Evolutionary conservation across 2,113 vertebrate species (phyloP).

Genomic region (Pongo abelii): DNA sequence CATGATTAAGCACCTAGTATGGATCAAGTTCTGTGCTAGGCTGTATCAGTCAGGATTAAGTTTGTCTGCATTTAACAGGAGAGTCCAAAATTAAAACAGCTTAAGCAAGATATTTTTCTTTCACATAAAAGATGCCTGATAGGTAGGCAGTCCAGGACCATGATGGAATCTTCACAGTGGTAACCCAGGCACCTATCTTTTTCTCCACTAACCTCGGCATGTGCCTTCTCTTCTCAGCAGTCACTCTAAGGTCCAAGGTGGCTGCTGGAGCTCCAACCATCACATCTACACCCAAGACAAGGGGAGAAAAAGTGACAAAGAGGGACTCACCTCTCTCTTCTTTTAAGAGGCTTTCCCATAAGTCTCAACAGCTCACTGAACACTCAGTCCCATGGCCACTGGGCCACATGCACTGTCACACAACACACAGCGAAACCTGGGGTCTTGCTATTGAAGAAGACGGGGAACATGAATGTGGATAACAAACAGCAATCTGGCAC

Average conservation of each 20-base stretch:
- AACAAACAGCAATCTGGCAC: neutral
- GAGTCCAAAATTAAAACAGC: neutral
- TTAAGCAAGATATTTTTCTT: neutral
- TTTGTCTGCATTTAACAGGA: neutral
- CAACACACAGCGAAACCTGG: neutral
- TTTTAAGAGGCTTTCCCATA: neutral
- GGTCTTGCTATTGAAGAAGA: neutral
- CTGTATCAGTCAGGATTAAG: neutral
- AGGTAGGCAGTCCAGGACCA: neutral
- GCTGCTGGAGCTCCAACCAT: neutral
- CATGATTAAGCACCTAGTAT: too few relatives aligned
- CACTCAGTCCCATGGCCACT: fast-evolving
- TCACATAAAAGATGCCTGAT: neutral
- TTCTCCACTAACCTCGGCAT: neutral
- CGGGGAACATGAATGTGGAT: fast-evolving
- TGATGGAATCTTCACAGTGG: fast-evolving
- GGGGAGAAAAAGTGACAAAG: neutral
- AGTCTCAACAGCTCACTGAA: neutral
- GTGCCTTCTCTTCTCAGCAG: neutral
- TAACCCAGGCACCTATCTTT: neutral
- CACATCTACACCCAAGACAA: neutral
- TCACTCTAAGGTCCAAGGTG: neutral
- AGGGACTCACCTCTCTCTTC: neutral
- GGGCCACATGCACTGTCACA: neutral
- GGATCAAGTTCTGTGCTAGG: too few relatives aligned